Evolutionary conservation across 2,888 invertebrate species (phyloP).

Genomic region (Drosophila kanekoi): DNA sequence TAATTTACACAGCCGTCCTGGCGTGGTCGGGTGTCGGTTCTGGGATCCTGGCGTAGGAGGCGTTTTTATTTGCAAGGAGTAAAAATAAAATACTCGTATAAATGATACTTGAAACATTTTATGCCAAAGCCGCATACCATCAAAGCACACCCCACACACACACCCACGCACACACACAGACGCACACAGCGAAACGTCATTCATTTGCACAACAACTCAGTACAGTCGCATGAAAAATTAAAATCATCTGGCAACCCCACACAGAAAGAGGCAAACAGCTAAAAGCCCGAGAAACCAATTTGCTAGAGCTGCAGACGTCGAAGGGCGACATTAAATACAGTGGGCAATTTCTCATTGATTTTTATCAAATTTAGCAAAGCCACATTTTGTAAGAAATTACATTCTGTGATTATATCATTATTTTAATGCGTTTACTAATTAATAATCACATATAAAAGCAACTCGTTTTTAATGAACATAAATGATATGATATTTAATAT

Average conservation of each 20-base stretch:
- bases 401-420: no score
- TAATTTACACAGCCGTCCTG: conserved; percentile 70
- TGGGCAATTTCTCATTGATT: conserved; percentile 5
- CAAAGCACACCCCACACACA: conserved; percentile 9
- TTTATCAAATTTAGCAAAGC: neutral
- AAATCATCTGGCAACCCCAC: conserved; percentile 48
- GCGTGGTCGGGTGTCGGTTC: conserved; percentile 18
- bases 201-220: conserved; percentile 20
- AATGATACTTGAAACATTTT: conserved; percentile 74
- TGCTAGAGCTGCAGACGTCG: conserved; percentile 36
- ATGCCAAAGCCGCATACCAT: conserved; percentile 38
- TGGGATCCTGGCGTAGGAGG: conserved; percentile 27
- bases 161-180: conserved; percentile 5
- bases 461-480: no score
- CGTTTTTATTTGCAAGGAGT: conserved; percentile 35
- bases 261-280: conserved; percentile 22
- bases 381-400: neutral
- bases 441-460: no score
- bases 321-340: conserved; percentile 22
- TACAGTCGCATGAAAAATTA: conserved; percentile 50
- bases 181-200: neutral
- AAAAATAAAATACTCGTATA: conserved; percentile 62
- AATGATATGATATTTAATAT: no score
- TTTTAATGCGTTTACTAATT: no score
- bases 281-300: conserved; percentile 21